phyloP scores from a whole-genome alignment of 2,797 vertebrate genomes.

The Taenioides sp. region DNA sequence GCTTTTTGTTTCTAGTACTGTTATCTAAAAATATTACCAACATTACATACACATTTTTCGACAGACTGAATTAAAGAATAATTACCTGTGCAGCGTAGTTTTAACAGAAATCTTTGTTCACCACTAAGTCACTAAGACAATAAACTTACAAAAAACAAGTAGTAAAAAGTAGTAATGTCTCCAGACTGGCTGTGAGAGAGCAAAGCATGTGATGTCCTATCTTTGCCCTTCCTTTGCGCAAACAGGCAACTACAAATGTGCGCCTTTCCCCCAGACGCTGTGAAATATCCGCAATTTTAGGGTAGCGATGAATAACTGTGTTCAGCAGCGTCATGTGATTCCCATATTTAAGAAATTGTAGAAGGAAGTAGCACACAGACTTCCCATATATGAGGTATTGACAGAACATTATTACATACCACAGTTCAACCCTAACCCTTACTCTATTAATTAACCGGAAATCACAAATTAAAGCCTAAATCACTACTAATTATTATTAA shows the following conservation, averaged over 20 bases:
- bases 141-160: slow-evolving; percentile 8
- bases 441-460: background rate
- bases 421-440: no score
- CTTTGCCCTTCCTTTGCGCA: slow-evolving; percentile 7
- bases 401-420: background rate
- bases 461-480: background rate
- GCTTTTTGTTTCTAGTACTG: no score
- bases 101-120: background rate
- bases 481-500: background rate
- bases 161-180: background rate
- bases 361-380: slow-evolving; percentile 49
- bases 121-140: background rate
- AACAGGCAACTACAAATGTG: background rate
- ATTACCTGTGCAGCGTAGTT: background rate
- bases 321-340: slow-evolving; percentile 55
- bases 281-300: slow-evolving; percentile 39
- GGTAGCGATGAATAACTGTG: slow-evolving; percentile 33
- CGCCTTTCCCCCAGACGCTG: slow-evolving; percentile 22
- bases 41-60: background rate
- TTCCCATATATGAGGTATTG: slow-evolving; percentile 40
- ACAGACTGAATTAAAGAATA: background rate
- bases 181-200: background rate
- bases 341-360: slow-evolving; percentile 32
- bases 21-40: background rate
- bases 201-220: slow-evolving; percentile 34